Conservation (phyloP, 1,140 invertebrate genomes). For the Macrobrachium rosenbergii region DNA sequence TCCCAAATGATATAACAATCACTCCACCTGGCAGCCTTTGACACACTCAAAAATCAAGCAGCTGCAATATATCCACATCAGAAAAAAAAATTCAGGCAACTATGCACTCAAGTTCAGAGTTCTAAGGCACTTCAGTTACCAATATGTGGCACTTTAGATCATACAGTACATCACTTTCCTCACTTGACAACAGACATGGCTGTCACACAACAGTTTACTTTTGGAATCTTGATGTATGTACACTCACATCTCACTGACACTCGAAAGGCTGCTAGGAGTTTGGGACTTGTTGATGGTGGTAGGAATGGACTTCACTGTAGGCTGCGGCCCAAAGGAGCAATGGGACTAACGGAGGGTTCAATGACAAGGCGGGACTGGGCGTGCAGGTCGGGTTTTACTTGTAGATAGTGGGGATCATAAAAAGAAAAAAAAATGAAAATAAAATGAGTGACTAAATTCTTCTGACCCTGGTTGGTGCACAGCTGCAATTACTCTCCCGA, state of each 20-base stretch:
- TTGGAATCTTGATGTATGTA: too few relatives aligned
- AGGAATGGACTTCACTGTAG: conserved; percentile 5
- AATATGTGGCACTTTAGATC: too few relatives aligned
- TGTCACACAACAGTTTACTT: too few relatives aligned
- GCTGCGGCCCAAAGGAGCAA: conserved; percentile 30
- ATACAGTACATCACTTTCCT: too few relatives aligned
- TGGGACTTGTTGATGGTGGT: not conserved
- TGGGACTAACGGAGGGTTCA: conserved; percentile 23
- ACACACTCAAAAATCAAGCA: not conserved
- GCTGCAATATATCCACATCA: conserved; percentile 2
- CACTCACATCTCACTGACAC: too few relatives aligned
- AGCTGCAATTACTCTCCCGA: not conserved
- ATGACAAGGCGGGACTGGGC: not conserved
- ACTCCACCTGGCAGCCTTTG: conserved; percentile 9
- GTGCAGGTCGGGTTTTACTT: conserved; percentile 34
- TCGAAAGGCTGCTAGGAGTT: conserved; percentile 14
- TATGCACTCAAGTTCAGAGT: too few relatives aligned
- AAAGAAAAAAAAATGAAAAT: conserved; percentile 23
- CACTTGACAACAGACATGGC: too few relatives aligned
- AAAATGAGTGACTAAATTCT: conserved; percentile 58
- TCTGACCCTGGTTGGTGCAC: conserved; percentile 41
- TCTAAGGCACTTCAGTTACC: too few relatives aligned
- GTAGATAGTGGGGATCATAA: conserved; percentile 52
- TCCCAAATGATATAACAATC: not conserved
- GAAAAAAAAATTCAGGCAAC: not conserved